Conservation (phyloP, 1,140 invertebrate species). For the Brachystomella parvula region DNA sequence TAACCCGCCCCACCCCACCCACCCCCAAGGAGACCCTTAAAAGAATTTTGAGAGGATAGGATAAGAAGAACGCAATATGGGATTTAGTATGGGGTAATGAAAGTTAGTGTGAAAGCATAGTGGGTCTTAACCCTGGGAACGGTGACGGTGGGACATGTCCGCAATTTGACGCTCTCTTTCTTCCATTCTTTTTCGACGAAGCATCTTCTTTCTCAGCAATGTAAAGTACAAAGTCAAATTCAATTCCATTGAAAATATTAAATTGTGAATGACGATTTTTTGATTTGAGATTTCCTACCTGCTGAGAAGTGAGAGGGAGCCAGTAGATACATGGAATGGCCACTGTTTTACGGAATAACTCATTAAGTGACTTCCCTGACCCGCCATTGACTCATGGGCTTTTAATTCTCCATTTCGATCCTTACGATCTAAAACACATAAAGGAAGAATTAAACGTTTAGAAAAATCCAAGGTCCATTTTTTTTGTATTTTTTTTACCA, state of each 20-base stretch:
- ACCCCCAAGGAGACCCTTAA: too few relatives aligned
- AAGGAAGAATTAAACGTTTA: too few relatives aligned
- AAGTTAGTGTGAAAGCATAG: too few relatives aligned
- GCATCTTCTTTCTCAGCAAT: conserved; percentile 79
- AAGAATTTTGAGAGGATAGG: too few relatives aligned
- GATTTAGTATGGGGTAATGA: too few relatives aligned
- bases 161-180: conserved; percentile 69
- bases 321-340: conserved; percentile 93
- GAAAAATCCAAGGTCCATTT: too few relatives aligned
- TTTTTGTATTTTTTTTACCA: too few relatives aligned
- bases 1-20: too few relatives aligned
- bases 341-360: conserved; percentile 93
- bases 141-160: conserved; percentile 55
- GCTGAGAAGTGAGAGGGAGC: conserved; percentile 88
- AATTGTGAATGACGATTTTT: too few relatives aligned
- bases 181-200: conserved; percentile 71
- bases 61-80: too few relatives aligned
- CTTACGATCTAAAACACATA: conserved; percentile 17
- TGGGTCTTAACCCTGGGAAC: conserved; percentile 36
- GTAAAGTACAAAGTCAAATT: conserved; percentile 44
- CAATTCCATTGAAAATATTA: too few relatives aligned
- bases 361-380: conserved; percentile 78
- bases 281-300: too few relatives aligned
- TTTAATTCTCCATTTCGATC: conserved; percentile 48
- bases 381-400: conserved; percentile 62